Conservation (phyloP, 2,888 invertebrate genomes). For the Trichopria drosophilae region DNA sequence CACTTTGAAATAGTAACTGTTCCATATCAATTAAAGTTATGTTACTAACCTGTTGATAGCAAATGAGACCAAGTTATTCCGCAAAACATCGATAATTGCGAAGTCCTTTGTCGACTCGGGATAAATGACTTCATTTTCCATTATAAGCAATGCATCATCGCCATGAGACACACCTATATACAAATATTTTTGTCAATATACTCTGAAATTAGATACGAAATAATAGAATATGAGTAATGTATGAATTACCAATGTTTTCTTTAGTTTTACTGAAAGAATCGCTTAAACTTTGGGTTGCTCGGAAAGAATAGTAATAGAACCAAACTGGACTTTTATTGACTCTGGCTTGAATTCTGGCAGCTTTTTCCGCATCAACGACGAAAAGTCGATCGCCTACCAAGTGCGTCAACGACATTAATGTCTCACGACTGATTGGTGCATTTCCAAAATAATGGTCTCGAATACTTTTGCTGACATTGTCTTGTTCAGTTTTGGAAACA, state of each 20-base stretch:
- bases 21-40: too few species aligned
- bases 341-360: slow-evolving; percentile 64
- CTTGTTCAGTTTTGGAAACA: slow-evolving; percentile 58
- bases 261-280: slow-evolving; percentile 61
- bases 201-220: too few species aligned
- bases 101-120: slow-evolving; percentile 54
- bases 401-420: slow-evolving; percentile 50
- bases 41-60: too few species aligned
- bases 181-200: too few species aligned
- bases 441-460: slow-evolving; percentile 63
- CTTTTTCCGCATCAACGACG: slow-evolving; percentile 63
- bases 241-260: slow-evolving; percentile 63
- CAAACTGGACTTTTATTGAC: slow-evolving; percentile 65
- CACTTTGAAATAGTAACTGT: too few species aligned
- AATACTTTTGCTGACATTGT: slow-evolving; percentile 61
- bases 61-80: slow-evolving; percentile 63
- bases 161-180: slow-evolving; percentile 66
- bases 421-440: slow-evolving; percentile 58
- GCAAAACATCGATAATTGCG: slow-evolving; percentile 60
- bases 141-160: slow-evolving; percentile 65
- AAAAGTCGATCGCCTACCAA: slow-evolving; percentile 71
- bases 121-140: slow-evolving; percentile 54
- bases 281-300: slow-evolving; percentile 64
- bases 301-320: slow-evolving; percentile 67
- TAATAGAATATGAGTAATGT: too few species aligned